Conservation (phyloP, 2,888 invertebrate genomes). For the Thumatha senex region DNA sequence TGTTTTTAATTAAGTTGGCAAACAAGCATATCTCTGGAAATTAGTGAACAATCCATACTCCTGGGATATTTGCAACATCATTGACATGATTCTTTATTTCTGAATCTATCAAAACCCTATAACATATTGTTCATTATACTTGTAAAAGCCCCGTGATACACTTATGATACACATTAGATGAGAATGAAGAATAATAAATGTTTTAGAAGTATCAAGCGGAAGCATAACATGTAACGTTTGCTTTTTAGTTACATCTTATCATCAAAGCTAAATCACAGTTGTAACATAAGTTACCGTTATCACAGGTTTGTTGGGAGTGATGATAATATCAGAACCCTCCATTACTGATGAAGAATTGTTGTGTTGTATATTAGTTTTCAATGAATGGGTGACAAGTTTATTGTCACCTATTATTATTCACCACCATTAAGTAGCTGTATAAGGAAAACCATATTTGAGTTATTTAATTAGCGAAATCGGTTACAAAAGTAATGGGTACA, state of each 20-base stretch:
- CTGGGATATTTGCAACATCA: too few relatives aligned
- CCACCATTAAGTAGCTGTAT: not conserved
- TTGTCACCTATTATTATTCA: not conserved
- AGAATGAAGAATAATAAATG: not conserved
- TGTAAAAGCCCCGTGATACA: too few relatives aligned
- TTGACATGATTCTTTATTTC: too few relatives aligned
- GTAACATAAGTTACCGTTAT: not conserved
- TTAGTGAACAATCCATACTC: too few relatives aligned
- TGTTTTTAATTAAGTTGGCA: too few relatives aligned
- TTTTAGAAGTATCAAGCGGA: not conserved
- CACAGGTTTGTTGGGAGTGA: not conserved
- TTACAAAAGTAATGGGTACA: not conserved
- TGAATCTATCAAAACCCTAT: too few relatives aligned
- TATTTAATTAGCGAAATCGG: slow-evolving; percentile 1
- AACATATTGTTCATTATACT: too few relatives aligned
- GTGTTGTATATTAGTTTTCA: not conserved
- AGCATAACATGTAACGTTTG: not conserved
- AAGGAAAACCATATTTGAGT: slow-evolving; percentile 1
- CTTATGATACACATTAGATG: too few relatives aligned
- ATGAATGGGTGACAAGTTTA: not conserved
- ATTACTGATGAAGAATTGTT: not conserved
- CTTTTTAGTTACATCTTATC: not conserved
- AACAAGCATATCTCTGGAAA: too few relatives aligned
- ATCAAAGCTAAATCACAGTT: too few relatives aligned
- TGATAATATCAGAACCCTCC: not conserved